Percentiles rank a stretch among this genome's conserved stretches.
These are phyloP conservation scores for Delichon dasypus DNA, from an alignment of 2,797 vertebrate species.

Conservation along the genomic window DNA sequence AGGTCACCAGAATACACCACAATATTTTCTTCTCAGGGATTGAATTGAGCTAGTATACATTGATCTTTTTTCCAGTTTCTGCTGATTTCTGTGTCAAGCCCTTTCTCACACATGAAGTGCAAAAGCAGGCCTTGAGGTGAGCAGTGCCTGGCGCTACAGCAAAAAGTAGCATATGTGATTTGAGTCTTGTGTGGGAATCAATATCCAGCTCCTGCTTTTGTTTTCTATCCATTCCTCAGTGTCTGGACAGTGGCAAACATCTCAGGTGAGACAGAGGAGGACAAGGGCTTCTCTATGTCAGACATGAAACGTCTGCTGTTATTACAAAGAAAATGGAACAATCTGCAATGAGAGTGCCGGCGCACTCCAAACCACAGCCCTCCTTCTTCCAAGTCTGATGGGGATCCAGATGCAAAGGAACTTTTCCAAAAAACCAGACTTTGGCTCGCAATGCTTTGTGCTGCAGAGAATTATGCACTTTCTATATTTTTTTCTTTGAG, in stretches of 20 bases:
- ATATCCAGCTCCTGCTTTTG: neutral
- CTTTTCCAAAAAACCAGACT: slow-evolving; percentile 58
- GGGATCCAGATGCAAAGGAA: slow-evolving; percentile 69
- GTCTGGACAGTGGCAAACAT: neutral
- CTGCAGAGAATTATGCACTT: slow-evolving; percentile 59
- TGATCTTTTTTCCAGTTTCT: neutral
- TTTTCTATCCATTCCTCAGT: neutral
- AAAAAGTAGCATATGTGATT: neutral
- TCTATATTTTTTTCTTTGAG: slow-evolving; percentile 53
- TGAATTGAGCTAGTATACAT: neutral
- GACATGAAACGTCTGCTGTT: slow-evolving; percentile 44
- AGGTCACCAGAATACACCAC: neutral
- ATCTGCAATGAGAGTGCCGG: slow-evolving; percentile 31
- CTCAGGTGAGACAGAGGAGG: slow-evolving; percentile 23
- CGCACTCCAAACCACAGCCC: slow-evolving; percentile 61
- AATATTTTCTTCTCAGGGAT: neutral
- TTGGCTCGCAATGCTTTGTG: slow-evolving; percentile 52
- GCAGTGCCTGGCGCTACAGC: neutral
- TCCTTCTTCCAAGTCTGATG: slow-evolving; percentile 66
- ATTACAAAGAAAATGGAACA: slow-evolving; percentile 31
- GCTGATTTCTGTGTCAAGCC: neutral
- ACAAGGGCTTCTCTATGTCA: neutral
- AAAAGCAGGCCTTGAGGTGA: neutral
- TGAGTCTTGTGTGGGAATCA: neutral
- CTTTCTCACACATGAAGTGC: neutral